Evolutionary conservation across 2,113 vertebrate genomes (phyloP).

Genomic region (Oncorhynchus kisutch): DNA sequence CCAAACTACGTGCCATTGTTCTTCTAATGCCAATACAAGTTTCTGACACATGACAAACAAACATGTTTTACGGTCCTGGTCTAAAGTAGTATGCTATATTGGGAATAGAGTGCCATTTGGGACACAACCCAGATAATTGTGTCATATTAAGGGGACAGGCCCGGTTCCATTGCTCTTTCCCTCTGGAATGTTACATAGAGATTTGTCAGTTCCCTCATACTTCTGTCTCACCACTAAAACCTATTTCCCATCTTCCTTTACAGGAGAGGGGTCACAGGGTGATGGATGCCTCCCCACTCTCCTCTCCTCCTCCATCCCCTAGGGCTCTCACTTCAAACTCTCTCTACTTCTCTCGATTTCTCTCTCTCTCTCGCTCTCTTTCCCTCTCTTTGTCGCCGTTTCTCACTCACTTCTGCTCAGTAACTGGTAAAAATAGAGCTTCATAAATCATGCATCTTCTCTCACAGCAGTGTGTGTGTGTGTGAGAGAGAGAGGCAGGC

Average conservation of each 20-base stretch:
- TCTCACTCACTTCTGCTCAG: constrained; percentile 58
- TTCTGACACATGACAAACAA: neutral
- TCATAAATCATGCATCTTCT: constrained; percentile 82
- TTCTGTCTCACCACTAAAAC: constrained; percentile 41
- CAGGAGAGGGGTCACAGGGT: constrained; percentile 54
- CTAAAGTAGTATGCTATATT: no score
- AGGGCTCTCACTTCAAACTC: constrained; percentile 21
- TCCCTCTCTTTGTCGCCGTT: no score
- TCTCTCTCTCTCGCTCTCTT: constrained; percentile 13
- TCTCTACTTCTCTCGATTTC: neutral
- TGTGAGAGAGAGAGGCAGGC: constrained; percentile 27
- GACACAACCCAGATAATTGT: neutral
- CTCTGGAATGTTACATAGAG: constrained; percentile 12
- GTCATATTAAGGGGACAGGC: neutral
- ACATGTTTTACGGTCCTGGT: neutral
- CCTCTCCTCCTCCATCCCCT: constrained; percentile 25
- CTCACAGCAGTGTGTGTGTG: constrained; percentile 44
- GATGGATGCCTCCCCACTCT: constrained; percentile 58
- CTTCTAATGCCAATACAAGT: constrained; percentile 27
- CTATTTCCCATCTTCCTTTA: constrained; percentile 54
- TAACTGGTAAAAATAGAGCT: constrained; percentile 82
- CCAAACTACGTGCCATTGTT: constrained; percentile 52
- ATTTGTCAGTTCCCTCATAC: constrained; percentile 56
- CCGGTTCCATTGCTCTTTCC: neutral
- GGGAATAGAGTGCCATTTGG: constrained; percentile 31